Evolutionary conservation across 2,113 vertebrate species (phyloP).

Genomic region (Zosterops japonicus): DNA sequence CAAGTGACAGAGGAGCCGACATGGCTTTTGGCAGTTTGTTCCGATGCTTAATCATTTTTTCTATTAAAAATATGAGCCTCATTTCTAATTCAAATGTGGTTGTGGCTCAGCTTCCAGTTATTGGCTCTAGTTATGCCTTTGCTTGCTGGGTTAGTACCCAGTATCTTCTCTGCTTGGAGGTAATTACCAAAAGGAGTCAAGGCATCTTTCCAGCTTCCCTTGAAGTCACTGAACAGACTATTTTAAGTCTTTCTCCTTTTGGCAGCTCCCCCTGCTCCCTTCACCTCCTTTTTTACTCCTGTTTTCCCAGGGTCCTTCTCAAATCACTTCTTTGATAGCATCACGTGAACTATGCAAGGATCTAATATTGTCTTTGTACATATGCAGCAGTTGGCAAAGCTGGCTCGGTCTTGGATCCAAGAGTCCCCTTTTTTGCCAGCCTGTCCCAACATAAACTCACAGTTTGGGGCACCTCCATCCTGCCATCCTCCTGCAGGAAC

Average conservation of each 20-base stretch:
- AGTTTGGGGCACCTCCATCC: background rate
- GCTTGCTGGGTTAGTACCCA: slow-evolving; percentile 21
- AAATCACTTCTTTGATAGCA: background rate
- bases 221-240: slow-evolving; percentile 7
- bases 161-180: background rate
- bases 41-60: slow-evolving; percentile 59
- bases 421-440: background rate
- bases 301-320: background rate
- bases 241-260: slow-evolving; percentile 2
- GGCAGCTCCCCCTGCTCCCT: background rate
- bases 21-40: slow-evolving; percentile 47
- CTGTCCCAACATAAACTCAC: background rate
- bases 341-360: background rate
- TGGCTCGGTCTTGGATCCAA: background rate
- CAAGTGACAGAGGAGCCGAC: slow-evolving; percentile 10
- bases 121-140: slow-evolving; percentile 36
- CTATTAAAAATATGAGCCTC: slow-evolving; percentile 61
- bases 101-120: slow-evolving; percentile 29
- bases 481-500: background rate
- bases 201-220: slow-evolving; percentile 35
- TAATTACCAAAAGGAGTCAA: slow-evolving; percentile 23
- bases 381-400: background rate
- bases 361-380: background rate
- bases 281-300: background rate
- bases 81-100: slow-evolving; percentile 48